A percentile compares a stretch with the other conserved stretches of the same genome.
phyloP scores from a whole-genome alignment of 2,113 vertebrate species.

The Mesembrinibis cayennensis region DNA sequence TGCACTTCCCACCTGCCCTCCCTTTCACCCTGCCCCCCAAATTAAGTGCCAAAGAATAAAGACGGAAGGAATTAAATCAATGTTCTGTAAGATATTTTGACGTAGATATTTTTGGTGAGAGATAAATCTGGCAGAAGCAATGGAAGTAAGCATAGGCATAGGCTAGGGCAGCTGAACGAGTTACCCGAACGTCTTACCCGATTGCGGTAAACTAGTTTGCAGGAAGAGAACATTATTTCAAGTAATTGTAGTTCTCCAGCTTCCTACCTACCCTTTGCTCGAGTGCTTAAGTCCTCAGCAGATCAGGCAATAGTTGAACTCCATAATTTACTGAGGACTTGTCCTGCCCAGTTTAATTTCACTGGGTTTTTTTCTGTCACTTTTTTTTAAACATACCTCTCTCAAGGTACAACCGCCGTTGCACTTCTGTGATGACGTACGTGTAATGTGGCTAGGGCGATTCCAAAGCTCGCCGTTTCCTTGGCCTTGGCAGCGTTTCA shows the following conservation, averaged over 20 bases:
- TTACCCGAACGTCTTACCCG: fast-evolving
- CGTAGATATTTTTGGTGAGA: neutral
- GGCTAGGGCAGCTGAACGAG: neutral
- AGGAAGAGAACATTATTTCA: neutral
- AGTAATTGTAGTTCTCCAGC: neutral
- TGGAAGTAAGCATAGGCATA: neutral
- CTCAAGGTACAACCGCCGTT: neutral
- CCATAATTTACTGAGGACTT: neutral
- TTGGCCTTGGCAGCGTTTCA: neutral
- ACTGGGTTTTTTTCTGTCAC: neutral
- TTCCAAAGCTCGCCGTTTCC: neutral
- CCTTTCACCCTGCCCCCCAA: neutral
- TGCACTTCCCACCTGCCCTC: neutral
- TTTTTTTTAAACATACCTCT: neutral
- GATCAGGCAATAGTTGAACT: neutral
- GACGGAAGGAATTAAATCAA: neutral
- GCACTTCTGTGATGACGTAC: neutral
- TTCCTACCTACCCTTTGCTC: neutral
- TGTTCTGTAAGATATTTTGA: neutral
- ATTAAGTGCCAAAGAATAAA: neutral
- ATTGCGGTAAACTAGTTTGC: neutral
- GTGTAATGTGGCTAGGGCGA: neutral
- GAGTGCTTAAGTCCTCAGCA: neutral
- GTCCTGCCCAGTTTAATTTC: neutral
- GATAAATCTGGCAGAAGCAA: neutral